Evolutionary conservation across 37 sponge, comb jelly and placozoan species (phyloP).

Genomic region (Eunapius fragilis): DNA sequence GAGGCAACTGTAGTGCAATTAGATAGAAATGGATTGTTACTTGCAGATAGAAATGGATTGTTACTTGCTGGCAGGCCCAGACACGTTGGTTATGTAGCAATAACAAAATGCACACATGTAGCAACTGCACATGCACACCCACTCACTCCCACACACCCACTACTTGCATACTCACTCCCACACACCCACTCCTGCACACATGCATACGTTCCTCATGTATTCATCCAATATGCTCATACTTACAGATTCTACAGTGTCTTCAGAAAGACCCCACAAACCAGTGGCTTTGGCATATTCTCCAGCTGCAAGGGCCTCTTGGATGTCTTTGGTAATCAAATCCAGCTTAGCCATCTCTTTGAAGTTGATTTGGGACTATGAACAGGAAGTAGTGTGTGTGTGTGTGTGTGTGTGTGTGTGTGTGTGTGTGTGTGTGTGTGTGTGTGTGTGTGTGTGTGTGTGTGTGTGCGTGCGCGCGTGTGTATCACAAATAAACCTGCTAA

Average conservation of each 20-base stretch:
- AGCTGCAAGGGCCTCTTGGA: constrained; percentile 25
- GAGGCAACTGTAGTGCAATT: too few relatives aligned
- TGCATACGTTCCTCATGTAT: not conserved
- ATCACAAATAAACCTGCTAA: not conserved
- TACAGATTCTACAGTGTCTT: constrained; percentile 50
- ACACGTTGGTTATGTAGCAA: too few relatives aligned
- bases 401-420: not conserved
- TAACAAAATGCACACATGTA: not conserved
- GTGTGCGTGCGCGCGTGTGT: not conserved
- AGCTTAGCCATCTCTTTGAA: constrained; percentile 15
- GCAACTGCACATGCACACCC: too few relatives aligned
- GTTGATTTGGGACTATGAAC: constrained; percentile 67
- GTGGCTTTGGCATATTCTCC: constrained; percentile 48
- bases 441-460: not conserved
- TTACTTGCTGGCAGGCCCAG: too few relatives aligned
- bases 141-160: not conserved
- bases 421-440: not conserved
- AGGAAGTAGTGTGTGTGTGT: not conserved
- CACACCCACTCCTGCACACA: not conserved
- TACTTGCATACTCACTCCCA: not conserved
- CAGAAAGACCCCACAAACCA: constrained; percentile 42
- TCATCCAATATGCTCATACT: not conserved
- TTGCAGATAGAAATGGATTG: too few relatives aligned
- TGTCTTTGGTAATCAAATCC: constrained; percentile 4
- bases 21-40: too few relatives aligned